Evolutionary conservation across 2,888 invertebrate genomes (phyloP).

Genomic region (Ochropleura leucogaster): DNA sequence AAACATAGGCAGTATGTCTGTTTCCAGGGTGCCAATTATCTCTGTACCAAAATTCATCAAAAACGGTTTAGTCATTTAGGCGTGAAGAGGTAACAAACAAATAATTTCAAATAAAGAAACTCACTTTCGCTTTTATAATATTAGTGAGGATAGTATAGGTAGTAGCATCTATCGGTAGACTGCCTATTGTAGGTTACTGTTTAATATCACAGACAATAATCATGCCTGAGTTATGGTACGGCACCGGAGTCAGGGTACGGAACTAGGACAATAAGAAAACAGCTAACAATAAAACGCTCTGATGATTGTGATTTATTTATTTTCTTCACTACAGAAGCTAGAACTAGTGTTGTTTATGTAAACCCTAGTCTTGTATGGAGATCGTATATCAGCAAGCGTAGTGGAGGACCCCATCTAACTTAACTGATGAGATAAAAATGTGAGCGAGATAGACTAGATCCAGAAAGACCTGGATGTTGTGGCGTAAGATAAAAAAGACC

Average conservation of each 20-base stretch:
- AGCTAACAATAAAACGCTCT: background rate
- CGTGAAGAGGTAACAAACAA: too few species aligned
- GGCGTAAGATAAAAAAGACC: background rate
- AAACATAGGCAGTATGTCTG: too few species aligned
- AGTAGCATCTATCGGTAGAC: background rate
- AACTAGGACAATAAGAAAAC: background rate
- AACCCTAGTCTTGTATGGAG: background rate
- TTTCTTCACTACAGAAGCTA: background rate
- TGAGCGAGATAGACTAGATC: background rate
- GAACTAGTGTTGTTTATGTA: background rate
- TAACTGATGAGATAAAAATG: background rate
- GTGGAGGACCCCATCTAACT: background rate
- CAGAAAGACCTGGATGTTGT: background rate
- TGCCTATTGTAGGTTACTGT: background rate
- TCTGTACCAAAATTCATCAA: too few species aligned
- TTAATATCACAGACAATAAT: background rate
- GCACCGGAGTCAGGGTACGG: background rate
- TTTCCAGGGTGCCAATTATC: too few species aligned
- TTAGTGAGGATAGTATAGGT: too few species aligned
- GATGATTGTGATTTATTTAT: background rate
- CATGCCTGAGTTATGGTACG: background rate
- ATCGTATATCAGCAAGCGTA: background rate
- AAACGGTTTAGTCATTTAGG: too few species aligned
- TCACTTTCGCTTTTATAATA: too few species aligned
- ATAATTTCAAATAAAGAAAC: too few species aligned